Percentiles rank a stretch among this genome's conserved stretches.
Evolutionary conservation across 2,888 invertebrate species (phyloP).

Genomic region (Eupsilia transversa): DNA sequence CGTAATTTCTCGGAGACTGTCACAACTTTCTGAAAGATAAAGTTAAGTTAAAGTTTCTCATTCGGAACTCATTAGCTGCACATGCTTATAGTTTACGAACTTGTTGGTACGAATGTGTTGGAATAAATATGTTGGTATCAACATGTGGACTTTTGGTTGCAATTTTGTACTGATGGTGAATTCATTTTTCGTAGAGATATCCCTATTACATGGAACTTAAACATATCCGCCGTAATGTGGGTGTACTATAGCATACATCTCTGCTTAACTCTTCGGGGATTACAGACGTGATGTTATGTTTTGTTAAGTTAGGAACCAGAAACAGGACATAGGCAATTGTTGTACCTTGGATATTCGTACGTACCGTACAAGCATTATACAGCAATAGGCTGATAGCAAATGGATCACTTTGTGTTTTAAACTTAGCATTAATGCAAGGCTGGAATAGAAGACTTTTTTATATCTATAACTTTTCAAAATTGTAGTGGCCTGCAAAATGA

Average conservation of each 20-base stretch:
- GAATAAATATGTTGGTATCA: background rate
- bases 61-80: constrained; percentile 59
- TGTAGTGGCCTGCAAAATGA: background rate
- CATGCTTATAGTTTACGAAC: constrained; percentile 46
- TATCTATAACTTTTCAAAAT: background rate
- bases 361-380: background rate
- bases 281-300: too few relatives aligned
- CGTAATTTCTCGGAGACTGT: constrained; percentile 54
- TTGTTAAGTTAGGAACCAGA: background rate
- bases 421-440: background rate
- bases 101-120: constrained; percentile 24
- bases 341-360: too few relatives aligned
- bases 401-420: background rate
- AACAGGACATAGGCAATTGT: background rate
- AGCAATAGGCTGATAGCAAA: background rate
- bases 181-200: background rate
- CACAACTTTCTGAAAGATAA: constrained; percentile 51
- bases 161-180: constrained; percentile 16
- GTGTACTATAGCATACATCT: background rate
- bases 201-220: too few relatives aligned
- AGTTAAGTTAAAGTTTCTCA: constrained; percentile 47
- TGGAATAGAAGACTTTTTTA: too few relatives aligned
- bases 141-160: background rate
- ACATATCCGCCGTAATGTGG: background rate
- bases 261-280: background rate